phyloP scores from a whole-genome alignment of 2,113 vertebrate species.

The Pelodiscus sinensis region DNA sequence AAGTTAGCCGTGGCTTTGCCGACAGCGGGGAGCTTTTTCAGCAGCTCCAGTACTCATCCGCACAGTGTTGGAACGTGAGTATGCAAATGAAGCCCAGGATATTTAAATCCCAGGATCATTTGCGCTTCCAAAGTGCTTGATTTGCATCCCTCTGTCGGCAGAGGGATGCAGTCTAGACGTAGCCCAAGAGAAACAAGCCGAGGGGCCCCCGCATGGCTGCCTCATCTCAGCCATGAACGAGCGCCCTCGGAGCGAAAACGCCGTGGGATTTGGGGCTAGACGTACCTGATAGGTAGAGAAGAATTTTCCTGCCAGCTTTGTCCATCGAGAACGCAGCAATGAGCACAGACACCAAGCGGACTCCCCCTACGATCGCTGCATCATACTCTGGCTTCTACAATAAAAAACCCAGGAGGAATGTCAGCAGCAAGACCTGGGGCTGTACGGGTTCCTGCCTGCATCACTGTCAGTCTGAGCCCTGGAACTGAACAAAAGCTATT shows the following conservation, averaged over 20 bases:
- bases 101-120: too few relatives aligned
- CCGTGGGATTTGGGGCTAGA: background rate
- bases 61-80: too few relatives aligned
- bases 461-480: background rate
- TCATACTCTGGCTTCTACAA: conserved; percentile 78
- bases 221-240: background rate
- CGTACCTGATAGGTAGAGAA: conserved; percentile 89
- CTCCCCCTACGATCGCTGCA: conserved; percentile 87
- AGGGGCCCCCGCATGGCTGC: accelerated
- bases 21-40: too few relatives aligned
- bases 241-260: background rate
- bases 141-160: too few relatives aligned
- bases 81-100: too few relatives aligned
- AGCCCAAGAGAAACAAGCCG: background rate
- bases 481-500: background rate
- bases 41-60: too few relatives aligned
- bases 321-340: conserved; percentile 90
- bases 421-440: background rate
- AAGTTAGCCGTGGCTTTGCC: too few relatives aligned
- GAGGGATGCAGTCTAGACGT: too few relatives aligned
- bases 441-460: background rate
- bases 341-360: conserved; percentile 86
- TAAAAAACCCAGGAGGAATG: background rate
- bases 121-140: too few relatives aligned
- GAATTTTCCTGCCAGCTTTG: conserved; percentile 89